Base-by-base conservation (phyloP, 37 sponge, comb jelly and placozoan species). In the Chondrosia reniformis region DNA sequence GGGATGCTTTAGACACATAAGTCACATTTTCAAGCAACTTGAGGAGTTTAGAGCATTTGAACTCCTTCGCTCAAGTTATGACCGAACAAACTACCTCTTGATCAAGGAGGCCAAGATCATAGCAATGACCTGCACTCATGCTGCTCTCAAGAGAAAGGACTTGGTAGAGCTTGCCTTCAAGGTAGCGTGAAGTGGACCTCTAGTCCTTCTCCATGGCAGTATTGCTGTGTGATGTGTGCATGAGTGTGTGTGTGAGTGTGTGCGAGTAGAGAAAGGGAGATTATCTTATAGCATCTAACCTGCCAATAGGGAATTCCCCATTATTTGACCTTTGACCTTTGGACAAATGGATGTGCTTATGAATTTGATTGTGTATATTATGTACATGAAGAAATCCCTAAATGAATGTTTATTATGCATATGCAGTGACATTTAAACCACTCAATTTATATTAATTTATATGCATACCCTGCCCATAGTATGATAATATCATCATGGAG, bases 101-200 rank as follows among this genome's bases (percentile, higher is more conserved):
- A 83, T 91, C 37, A 95, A 92, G 55, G 94, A 93, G 74, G 99
- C 99, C 24, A 93, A 93, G 80, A 87, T 99, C 40, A 93, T 99
- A 25, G 99, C 99, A 49, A 88, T 99, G 94, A 99, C 99, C 9
- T 99, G 99, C 46, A 99, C 99, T 6, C 99, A 99, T 77, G 99
- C 99, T 38, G 99, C 99, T 22, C 87, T 99, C 65, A 93, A 91
- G 83, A 79, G 99, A 21, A 85, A 84, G 33, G 92, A 96, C 81
- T 81, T 99, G 8, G 99, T 99, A 32, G 89, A 95, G 63, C 94
- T 99, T 0, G 85, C 89, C 62, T 99, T 99, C 83, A 93, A 89
- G 88, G 96, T 90, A n/a, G n/a, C n/a, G n/a, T n/a, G 17, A 15
- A 78, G 30, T 22, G n/a, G 32, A n/a, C n/a, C n/a, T n/a, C n/a